Percentiles rank a stretch among this genome's conserved stretches.
Evolutionary conservation across 2,888 invertebrate species (phyloP).

Genomic region (Sabatieria punctata): DNA sequence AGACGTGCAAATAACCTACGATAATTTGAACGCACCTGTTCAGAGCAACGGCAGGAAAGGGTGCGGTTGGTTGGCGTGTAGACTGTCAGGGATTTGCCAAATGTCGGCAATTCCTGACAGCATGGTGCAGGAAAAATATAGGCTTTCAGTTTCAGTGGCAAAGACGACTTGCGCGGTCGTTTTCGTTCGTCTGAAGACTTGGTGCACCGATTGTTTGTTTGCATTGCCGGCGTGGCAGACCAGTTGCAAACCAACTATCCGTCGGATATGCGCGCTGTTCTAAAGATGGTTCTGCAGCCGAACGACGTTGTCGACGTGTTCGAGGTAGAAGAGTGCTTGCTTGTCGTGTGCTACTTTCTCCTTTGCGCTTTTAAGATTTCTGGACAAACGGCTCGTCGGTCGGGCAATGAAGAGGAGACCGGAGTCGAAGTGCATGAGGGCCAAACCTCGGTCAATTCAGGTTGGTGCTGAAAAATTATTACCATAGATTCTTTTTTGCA

Average conservation of each 20-base stretch:
- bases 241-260: constrained; percentile 97
- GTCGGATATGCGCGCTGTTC: constrained; percentile 78
- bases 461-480: no score
- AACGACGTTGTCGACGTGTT: constrained; percentile 47
- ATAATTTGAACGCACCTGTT: no score
- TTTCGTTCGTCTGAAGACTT: constrained; percentile 46
- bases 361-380: constrained; percentile 13
- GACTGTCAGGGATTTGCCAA: no score
- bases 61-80: no score
- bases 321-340: constrained; percentile 44
- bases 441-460: no score
- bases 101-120: no score
- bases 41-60: no score
- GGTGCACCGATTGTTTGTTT: constrained; percentile 86
- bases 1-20: no score
- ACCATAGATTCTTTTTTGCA: no score
- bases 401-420: constrained; percentile 24
- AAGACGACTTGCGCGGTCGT: constrained; percentile 15
- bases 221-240: constrained; percentile 85
- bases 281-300: constrained; percentile 52
- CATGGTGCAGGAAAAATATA: no score
- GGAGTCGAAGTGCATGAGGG: constrained; percentile 28
- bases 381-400: constrained; percentile 20
- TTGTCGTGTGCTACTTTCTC: not conserved
- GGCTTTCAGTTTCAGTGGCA: no score